These are phyloP conservation scores for Amphipyra tragopoginis DNA, from an alignment of 2,888 invertebrate genomes.

Conservation along the genomic window DNA sequence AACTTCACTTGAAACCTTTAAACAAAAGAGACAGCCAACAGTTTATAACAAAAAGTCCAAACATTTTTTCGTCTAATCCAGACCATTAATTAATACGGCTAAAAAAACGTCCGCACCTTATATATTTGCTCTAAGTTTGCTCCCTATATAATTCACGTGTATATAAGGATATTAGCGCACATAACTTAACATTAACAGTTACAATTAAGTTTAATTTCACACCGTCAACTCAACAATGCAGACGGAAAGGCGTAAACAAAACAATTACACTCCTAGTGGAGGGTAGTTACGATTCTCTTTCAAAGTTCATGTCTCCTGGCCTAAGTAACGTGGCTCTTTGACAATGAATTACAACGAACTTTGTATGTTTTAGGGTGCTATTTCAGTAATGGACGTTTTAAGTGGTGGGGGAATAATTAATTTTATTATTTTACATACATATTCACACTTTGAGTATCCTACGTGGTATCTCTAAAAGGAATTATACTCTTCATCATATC, in stretches of 20 bases:
- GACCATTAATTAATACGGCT: slow-evolving; percentile 27
- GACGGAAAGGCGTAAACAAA: slow-evolving; percentile 76
- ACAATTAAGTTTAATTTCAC: slow-evolving; percentile 76
- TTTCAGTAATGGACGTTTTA: slow-evolving; percentile 53
- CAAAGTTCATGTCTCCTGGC: slow-evolving; percentile 70
- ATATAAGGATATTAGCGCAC: slow-evolving; percentile 59
- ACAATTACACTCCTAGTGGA: slow-evolving; percentile 75
- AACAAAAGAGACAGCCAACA: not conserved
- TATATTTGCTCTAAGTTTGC: slow-evolving; percentile 3
- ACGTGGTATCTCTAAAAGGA: too few relatives aligned
- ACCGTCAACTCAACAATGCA: slow-evolving; percentile 71
- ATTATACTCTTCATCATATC: too few relatives aligned
- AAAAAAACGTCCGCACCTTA: slow-evolving; percentile 10
- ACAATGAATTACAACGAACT: slow-evolving; percentile 74
- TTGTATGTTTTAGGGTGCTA: slow-evolving; percentile 63
- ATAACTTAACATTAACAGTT: slow-evolving; percentile 74
- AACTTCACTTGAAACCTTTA: not conserved
- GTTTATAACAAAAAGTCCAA: not conserved
- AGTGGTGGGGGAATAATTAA: slow-evolving; percentile 34
- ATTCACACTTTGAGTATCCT: too few relatives aligned
- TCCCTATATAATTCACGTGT: slow-evolving; percentile 29
- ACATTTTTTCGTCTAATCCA: slow-evolving; percentile 18
- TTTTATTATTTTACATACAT: slow-evolving; percentile 5
- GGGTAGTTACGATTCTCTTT: slow-evolving; percentile 75
- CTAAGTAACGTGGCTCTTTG: slow-evolving; percentile 73